phyloP scores from a whole-genome alignment of 2,888 invertebrate genomes.

The Caenorhabditis imperialis region DNA sequence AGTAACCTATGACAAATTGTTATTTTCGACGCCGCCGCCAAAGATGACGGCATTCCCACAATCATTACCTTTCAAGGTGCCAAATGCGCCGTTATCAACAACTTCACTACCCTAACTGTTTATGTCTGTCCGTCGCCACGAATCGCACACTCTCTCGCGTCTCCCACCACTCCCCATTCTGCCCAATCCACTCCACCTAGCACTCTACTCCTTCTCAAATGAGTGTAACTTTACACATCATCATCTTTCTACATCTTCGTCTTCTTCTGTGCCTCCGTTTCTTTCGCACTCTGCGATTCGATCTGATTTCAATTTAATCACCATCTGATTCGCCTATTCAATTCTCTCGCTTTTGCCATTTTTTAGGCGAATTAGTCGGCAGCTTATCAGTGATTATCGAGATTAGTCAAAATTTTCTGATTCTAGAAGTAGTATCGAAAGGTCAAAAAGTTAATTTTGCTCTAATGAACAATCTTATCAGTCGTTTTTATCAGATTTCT shows the following conservation, averaged over 20 bases:
- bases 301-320: slow-evolving; percentile 26
- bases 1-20: no score
- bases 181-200: slow-evolving; percentile 30
- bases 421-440: no score
- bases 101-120: slow-evolving; percentile 14
- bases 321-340: slow-evolving; percentile 6
- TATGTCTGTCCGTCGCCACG: slow-evolving; percentile 30
- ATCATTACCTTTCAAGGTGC: no score
- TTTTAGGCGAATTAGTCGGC: no score
- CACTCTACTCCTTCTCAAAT: slow-evolving; percentile 28
- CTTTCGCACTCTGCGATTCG: slow-evolving; percentile 9
- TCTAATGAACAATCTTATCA: no score
- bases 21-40: no score
- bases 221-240: slow-evolving; percentile 47
- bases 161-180: slow-evolving; percentile 10
- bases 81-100: not conserved
- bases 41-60: no score
- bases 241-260: slow-evolving; percentile 34
- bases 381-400: no score
- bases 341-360: no score
- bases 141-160: slow-evolving; percentile 14
- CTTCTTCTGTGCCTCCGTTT: slow-evolving; percentile 5
- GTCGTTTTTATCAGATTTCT: no score
- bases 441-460: no score
- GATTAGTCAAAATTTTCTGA: no score